phyloP scores from a whole-genome alignment of 2,113 vertebrate genomes.

The Daubentonia madagascariensis region DNA sequence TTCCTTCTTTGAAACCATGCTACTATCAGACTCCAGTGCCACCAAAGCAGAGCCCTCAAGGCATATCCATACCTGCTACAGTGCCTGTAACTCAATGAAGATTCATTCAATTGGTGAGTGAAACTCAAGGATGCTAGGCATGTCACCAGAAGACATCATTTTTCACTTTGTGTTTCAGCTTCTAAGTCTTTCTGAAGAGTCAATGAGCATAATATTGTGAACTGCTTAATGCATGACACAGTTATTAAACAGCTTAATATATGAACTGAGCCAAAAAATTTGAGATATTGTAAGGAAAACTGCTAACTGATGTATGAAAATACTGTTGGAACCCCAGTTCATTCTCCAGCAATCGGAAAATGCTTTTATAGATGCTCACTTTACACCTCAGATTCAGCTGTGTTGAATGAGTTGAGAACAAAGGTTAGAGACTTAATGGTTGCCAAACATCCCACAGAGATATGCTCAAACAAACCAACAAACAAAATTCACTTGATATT shows the following conservation, averaged over 20 bases:
- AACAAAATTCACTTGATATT: background rate
- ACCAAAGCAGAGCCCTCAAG: background rate
- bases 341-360: background rate
- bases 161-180: background rate
- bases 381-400: background rate
- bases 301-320: background rate
- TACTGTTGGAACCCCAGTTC: background rate
- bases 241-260: background rate
- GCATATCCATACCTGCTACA: background rate
- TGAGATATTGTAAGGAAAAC: constrained; percentile 10
- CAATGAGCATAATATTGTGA: background rate
- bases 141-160: background rate
- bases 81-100: background rate
- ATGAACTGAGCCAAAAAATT: background rate
- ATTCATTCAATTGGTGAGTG: background rate
- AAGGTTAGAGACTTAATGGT: background rate
- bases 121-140: background rate
- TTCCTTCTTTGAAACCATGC: background rate
- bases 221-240: background rate
- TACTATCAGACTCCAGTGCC: background rate
- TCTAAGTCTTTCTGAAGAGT: background rate
- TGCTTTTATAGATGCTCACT: background rate
- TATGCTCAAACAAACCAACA: background rate
- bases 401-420: background rate
- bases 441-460: background rate